Evolutionary conservation across 37 sponge, comb jelly and placozoan genomes (phyloP), one percentile per base, ranked within the genome.

Genomic region (Chondrilla cf. caribensis): DNA sequence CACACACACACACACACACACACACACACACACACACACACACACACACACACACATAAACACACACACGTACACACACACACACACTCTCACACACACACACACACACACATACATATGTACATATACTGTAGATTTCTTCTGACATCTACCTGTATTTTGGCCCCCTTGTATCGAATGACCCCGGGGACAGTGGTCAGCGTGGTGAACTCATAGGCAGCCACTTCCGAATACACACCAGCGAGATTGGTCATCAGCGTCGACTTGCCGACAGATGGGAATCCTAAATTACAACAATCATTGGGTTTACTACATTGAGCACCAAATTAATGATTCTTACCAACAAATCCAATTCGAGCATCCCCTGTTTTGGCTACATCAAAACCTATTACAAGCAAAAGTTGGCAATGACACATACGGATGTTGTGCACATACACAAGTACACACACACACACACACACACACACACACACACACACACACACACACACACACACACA

Each of bases 321-420:
- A 71, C 38, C 22, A 36, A 32, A 72, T 14, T n/a, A 66, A 21
- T 28, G 15, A 26, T 42, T 58, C 95, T 43, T 58, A 95, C 96
- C 97, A 42, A 97, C 95, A 86, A 99, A 99, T 15, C 99, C 99
- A 15, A 99, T 92, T 79, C 99, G 81, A 38, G 99, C 99, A 82
- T 99, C 99, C 38, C 99, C 99, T 28, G 99, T 99, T 82, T 99
- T 99, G 24, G 97, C 95, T 0, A 99, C 99, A 84, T 99, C 99
- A 84, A 99, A 99, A 18, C 99, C 93, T 84, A 35, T 41, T 36
- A 18, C 11, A 59, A 25, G 22, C 28, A 11, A 4, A 26, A 67
- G 33, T 4, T 7, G 68, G 24, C 3, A 4, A 31, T 28, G 4
- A 62, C 6, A 33, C 35, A 67, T 47, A 47, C 6, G 51, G 11